Conservation (phyloP, 2,113 vertebrate species). For the Aldabrachelys gigantea region DNA sequence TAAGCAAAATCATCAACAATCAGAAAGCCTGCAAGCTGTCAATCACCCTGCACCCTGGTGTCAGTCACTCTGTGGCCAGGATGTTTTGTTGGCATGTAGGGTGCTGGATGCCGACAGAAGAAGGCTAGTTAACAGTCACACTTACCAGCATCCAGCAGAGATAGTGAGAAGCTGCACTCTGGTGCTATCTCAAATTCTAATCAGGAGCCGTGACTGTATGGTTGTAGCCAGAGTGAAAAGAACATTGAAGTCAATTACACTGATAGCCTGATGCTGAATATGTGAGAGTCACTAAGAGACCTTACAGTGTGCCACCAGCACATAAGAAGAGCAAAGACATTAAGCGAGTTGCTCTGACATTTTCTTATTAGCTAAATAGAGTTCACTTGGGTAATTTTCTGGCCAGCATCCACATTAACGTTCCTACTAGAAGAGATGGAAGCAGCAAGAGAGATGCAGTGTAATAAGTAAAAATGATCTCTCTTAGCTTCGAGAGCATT, state of each 20-base stretch:
- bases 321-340: neutral
- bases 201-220: neutral
- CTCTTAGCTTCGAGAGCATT: conserved; percentile 63
- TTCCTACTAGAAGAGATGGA: conserved; percentile 34
- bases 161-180: neutral
- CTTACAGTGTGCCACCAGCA: neutral
- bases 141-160: neutral
- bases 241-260: neutral
- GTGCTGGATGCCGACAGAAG: neutral
- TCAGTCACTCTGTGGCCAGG: neutral
- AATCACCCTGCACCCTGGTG: neutral
- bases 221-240: neutral
- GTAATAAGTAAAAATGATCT: conserved; percentile 68
- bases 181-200: neutral
- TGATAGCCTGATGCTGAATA: neutral
- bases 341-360: neutral
- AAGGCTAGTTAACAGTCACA: neutral
- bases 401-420: neutral
- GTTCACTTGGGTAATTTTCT: neutral
- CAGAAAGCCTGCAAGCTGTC: neutral
- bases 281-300: neutral
- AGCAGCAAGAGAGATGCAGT: neutral
- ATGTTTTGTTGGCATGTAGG: neutral
- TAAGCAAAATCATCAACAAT: neutral
- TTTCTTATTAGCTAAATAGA: conserved; percentile 40